A percentile compares a stretch with the other conserved stretches of the same genome.
Conservation (phyloP, 2,888 invertebrate species). For the Lithodes maja region DNA sequence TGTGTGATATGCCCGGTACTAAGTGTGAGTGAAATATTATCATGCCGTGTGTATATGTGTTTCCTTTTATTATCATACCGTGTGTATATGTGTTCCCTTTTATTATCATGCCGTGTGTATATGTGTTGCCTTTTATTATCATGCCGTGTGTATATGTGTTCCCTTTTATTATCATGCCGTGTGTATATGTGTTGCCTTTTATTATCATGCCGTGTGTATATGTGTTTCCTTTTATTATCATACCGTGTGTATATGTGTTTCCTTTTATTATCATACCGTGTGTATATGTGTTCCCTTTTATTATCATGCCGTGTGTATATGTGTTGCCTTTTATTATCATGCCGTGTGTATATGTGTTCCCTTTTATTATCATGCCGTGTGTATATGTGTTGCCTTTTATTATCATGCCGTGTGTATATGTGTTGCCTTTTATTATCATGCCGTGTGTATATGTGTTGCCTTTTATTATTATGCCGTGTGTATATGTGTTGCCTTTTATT, state of each 20-base stretch:
- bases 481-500: no score
- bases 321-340: background rate
- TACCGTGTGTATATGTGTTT: background rate
- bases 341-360: conserved; percentile 3
- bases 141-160: conserved; percentile 2
- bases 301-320: background rate
- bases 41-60: no score
- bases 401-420: background rate
- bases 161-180: no score
- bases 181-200: background rate
- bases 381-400: background rate
- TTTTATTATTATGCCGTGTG: background rate
- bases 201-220: background rate
- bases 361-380: background rate
- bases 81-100: background rate
- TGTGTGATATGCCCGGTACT: no score
- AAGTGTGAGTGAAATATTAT: no score
- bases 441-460: background rate
- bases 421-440: background rate
- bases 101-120: background rate
- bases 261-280: background rate
- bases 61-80: no score
- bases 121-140: background rate
- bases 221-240: background rate
- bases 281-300: background rate